Percentiles rank a stretch among this genome's conserved stretches.
Evolutionary conservation across 2,113 vertebrate species (phyloP).

Genomic region (Mionectes macconnelli): DNA sequence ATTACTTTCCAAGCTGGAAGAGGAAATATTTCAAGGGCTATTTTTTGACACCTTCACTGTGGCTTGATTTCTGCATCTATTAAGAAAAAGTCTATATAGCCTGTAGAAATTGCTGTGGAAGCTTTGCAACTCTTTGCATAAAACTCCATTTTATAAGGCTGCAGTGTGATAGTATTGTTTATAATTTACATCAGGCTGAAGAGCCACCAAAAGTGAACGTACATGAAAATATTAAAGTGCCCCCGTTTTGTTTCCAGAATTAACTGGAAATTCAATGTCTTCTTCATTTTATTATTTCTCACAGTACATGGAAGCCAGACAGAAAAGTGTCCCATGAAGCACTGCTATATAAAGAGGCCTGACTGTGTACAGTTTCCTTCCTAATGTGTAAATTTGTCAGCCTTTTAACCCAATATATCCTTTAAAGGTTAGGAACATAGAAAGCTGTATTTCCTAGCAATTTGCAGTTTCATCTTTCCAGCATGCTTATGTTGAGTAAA

Average conservation of each 20-base stretch:
- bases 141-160: neutral
- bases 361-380: neutral
- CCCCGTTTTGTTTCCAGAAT: neutral
- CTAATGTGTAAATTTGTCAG: neutral
- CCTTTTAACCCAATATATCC: neutral
- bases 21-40: constrained; percentile 59
- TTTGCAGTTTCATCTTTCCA: neutral
- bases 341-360: neutral
- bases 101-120: neutral
- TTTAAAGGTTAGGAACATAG: neutral
- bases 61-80: constrained; percentile 56
- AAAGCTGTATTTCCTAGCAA: neutral
- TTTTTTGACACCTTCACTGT: constrained; percentile 51
- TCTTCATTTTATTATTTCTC: neutral
- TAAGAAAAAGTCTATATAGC: neutral
- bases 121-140: constrained; percentile 42
- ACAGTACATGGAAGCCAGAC: neutral
- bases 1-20: constrained; percentile 48
- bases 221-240: neutral
- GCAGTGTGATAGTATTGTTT: neutral
- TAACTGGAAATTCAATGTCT: neutral
- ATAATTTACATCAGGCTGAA: neutral
- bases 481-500: neutral
- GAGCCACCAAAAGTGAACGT: neutral
- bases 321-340: neutral